A percentile compares a stretch with the other conserved stretches of the same genome.
Conservation (phyloP, 2,888 invertebrate species). For the Rotaria macrura region DNA sequence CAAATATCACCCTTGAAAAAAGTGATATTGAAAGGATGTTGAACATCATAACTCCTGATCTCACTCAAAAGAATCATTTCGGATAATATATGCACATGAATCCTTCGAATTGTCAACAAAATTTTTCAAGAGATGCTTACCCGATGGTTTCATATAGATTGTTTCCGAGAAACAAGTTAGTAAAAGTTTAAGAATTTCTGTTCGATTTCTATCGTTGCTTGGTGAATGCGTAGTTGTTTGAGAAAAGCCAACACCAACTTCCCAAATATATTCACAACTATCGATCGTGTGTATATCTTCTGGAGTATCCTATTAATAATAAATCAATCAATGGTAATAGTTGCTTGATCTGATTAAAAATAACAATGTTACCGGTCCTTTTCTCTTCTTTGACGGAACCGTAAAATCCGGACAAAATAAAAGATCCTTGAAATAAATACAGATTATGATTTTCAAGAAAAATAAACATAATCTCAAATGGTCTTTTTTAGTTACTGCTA, state of each 20-base stretch:
- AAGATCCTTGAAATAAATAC: conserved; percentile 64
- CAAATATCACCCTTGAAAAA: no score
- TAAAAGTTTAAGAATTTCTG: conserved; percentile 79
- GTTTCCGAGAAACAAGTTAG: conserved; percentile 93
- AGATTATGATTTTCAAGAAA: neutral
- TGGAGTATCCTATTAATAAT: conserved; percentile 54
- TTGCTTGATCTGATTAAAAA: neutral
- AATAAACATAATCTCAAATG: no score
- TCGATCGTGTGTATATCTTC: conserved; percentile 88
- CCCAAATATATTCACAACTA: conserved; percentile 99
- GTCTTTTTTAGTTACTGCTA: neutral
- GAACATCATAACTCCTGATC: no score
- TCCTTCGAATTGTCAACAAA: no score
- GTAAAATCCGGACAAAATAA: conserved; percentile 98
- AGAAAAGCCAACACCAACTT: conserved; percentile 91
- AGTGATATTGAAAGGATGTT: no score
- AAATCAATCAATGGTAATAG: no score
- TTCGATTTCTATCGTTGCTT: conserved; percentile 70
- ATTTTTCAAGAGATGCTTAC: conserved; percentile 53
- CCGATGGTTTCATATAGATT: conserved; percentile 72
- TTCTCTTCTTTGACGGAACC: conserved; percentile 64
- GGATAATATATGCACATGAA: no score
- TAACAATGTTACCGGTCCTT: neutral
- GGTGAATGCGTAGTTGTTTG: conserved; percentile 72
- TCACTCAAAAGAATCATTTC: no score